These are phyloP conservation scores for Neodiprion lecontei DNA, from an alignment of 1,140 invertebrate genomes.

Conservation along the genomic window DNA sequence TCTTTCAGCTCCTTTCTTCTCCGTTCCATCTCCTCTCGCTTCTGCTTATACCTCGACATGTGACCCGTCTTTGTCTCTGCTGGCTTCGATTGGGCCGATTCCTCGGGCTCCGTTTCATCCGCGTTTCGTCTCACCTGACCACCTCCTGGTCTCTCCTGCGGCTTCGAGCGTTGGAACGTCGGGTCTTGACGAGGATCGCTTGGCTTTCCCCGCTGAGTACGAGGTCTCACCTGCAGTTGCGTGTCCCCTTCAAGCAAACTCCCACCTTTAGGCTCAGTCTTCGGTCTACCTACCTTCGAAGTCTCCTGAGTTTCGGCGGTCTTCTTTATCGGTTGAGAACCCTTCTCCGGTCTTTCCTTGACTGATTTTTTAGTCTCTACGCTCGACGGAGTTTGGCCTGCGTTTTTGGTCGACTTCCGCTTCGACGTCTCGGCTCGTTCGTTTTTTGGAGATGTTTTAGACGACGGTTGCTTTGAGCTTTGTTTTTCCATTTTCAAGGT, in stretches of 20 bases:
- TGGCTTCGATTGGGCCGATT: constrained; percentile 22
- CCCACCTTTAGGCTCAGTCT: not conserved
- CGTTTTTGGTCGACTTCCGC: not conserved
- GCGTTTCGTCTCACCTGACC: not conserved
- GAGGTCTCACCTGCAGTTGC: not conserved
- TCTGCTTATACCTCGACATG: constrained; percentile 65
- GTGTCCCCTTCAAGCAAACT: no score
- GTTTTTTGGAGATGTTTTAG: not conserved
- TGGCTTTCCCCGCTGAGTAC: not conserved
- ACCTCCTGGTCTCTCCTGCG: not conserved
- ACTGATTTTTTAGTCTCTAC: not conserved
- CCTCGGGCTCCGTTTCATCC: constrained; percentile 8
- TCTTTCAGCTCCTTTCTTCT: constrained; percentile 43
- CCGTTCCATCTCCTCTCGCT: constrained; percentile 45
- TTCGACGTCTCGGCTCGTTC: not conserved
- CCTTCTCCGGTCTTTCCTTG: not conserved
- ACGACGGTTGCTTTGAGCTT: not conserved
- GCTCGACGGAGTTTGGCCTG: not conserved
- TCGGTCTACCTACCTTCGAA: not conserved
- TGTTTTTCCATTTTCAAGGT: not conserved
- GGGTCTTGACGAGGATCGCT: not conserved
- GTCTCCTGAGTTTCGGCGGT: not conserved
- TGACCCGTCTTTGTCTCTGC: constrained; percentile 46
- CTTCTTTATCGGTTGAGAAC: not conserved
- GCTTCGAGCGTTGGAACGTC: not conserved